Percentiles rank a stretch among this genome's conserved stretches.
phyloP scores from a whole-genome alignment of 1,140 invertebrate species.

The Zaprionus taronus region DNA sequence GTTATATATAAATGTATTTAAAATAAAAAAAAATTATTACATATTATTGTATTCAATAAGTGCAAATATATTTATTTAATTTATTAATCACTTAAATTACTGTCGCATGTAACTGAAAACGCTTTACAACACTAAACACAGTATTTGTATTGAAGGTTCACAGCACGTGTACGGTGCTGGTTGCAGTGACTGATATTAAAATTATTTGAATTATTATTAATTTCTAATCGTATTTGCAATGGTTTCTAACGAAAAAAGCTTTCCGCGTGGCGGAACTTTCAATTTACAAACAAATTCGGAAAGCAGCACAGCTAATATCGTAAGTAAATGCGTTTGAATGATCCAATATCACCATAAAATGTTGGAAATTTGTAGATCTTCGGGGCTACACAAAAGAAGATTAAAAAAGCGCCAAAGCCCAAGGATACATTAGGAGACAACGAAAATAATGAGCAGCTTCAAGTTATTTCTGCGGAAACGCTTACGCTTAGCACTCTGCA shows the following conservation, averaged over 20 bases:
- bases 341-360: not conserved
- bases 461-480: constrained; percentile 73
- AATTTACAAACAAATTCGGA: constrained; percentile 44
- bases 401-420: constrained; percentile 60
- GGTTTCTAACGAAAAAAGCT: constrained; percentile 70
- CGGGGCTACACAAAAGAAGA: constrained; percentile 76
- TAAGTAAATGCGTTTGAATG: constrained; percentile 29
- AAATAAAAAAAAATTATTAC: not conserved
- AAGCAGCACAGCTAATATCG: constrained; percentile 59
- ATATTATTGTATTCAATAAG: not conserved
- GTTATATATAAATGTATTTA: not conserved
- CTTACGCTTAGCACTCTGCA: constrained; percentile 74
- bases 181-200: constrained; percentile 50
- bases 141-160: constrained; percentile 24
- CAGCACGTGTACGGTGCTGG: constrained; percentile 62
- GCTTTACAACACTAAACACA: constrained; percentile 23
- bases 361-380: constrained; percentile 55
- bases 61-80: not conserved
- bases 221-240: constrained; percentile 28
- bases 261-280: constrained; percentile 76
- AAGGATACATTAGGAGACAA: constrained; percentile 43
- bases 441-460: constrained; percentile 53
- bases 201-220: constrained; percentile 11
- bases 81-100: not conserved
- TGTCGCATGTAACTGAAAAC: not conserved